phyloP scores from a whole-genome alignment of 2,797 vertebrate genomes.

The Novumbra hubbsi region DNA sequence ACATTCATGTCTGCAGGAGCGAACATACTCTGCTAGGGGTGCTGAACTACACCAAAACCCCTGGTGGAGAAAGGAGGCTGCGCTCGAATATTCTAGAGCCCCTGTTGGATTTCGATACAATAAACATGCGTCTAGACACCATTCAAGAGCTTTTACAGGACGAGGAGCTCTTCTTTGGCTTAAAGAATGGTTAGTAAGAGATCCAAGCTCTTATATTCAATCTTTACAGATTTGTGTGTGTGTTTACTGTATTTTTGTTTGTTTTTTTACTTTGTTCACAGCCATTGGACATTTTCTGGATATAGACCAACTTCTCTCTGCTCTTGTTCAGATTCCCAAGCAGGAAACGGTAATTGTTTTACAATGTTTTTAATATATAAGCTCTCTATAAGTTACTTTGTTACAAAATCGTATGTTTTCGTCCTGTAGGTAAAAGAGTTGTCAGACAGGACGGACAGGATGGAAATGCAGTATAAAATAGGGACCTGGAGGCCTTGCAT shows the following conservation, averaged over 20 bases:
- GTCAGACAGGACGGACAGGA: neutral
- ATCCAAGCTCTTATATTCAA: neutral
- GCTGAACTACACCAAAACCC: slow-evolving; percentile 93
- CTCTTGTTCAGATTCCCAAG: slow-evolving; percentile 94
- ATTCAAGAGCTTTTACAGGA: slow-evolving; percentile 91
- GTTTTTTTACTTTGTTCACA: slow-evolving; percentile 57
- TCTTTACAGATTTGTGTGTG: neutral
- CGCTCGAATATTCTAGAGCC: slow-evolving; percentile 95
- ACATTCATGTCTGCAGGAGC: slow-evolving; percentile 71
- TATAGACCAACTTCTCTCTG: slow-evolving; percentile 93
- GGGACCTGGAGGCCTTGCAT: too few species aligned
- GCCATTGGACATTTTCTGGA: slow-evolving; percentile 93
- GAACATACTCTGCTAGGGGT: slow-evolving; percentile 89
- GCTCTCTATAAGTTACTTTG: neutral
- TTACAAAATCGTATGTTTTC: slow-evolving; percentile 3
- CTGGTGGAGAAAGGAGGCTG: slow-evolving; percentile 88
- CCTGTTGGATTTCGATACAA: slow-evolving; percentile 84
- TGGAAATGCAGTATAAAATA: neutral
- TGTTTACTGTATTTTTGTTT: slow-evolving; percentile 10
- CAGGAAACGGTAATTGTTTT: slow-evolving; percentile 84
- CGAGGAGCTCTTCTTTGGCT: slow-evolving; percentile 90
- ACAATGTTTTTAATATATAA: neutral
- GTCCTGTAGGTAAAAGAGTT: neutral
- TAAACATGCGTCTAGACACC: slow-evolving; percentile 88
- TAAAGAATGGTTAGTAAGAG: slow-evolving; percentile 82